phyloP scores from a whole-genome alignment of 2,888 invertebrate genomes.

The Matsumyia berberina region DNA sequence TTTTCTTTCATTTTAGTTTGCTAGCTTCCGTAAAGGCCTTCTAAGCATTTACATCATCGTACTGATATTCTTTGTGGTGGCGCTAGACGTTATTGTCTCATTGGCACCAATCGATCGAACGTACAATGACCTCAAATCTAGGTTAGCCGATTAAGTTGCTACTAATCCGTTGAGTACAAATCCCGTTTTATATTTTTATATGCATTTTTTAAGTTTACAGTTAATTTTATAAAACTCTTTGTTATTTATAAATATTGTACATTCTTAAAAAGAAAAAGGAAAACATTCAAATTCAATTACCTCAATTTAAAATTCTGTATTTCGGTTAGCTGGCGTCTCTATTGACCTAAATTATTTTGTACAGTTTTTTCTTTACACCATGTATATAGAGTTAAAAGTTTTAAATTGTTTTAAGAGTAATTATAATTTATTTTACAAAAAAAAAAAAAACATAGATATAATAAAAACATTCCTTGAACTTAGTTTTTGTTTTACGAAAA shows the following conservation, averaged over 20 bases:
- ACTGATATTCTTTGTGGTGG: conserved; percentile 88
- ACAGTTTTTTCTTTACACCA: conserved; percentile 40
- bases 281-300: conserved; percentile 1
- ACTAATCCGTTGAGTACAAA: conserved; percentile 39
- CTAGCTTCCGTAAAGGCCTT: conserved; percentile 90
- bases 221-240: conserved; percentile 18
- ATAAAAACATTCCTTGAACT: neutral
- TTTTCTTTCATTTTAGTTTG: conserved; percentile 87
- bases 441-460: conserved; percentile 8
- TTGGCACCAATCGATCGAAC: conserved; percentile 90
- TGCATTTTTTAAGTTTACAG: conserved; percentile 29
- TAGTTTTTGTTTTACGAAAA: neutral
- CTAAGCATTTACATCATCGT: conserved; percentile 92
- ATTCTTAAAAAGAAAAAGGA: neutral
- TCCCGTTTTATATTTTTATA: conserved; percentile 32
- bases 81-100: conserved; percentile 90
- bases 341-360: conserved; percentile 25
- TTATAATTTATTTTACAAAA: conserved; percentile 54
- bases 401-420: conserved; percentile 53
- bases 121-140: conserved; percentile 81
- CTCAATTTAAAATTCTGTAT: conserved; percentile 6
- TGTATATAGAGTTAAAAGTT: conserved; percentile 51
- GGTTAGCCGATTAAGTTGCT: conserved; percentile 47
- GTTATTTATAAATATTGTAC: conserved; percentile 11
- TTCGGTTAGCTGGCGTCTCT: conserved; percentile 16